phyloP scores from a whole-genome alignment of 2,888 invertebrate genomes.

The Phlogophora meticulosa region DNA sequence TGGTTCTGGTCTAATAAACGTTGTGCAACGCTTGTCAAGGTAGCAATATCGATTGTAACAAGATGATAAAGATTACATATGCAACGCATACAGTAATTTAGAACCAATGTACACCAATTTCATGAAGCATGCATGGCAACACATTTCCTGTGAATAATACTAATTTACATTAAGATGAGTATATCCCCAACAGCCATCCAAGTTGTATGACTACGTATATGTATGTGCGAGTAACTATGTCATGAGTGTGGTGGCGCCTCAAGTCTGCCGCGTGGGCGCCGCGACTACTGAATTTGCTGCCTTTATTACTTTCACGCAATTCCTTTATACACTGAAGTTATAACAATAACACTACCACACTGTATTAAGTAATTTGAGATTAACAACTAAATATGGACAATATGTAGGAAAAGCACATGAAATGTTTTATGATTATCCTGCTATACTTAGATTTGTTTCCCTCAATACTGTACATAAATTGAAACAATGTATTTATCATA shows the following conservation, averaged over 20 bases:
- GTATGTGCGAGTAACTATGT: slow-evolving; percentile 52
- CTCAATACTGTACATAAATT: slow-evolving; percentile 6
- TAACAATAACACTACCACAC: slow-evolving; percentile 59
- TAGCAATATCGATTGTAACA: slow-evolving; percentile 45
- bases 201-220: slow-evolving; percentile 55
- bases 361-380: slow-evolving; percentile 20
- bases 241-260: slow-evolving; percentile 79
- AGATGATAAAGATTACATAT: slow-evolving; percentile 46
- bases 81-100: slow-evolving; percentile 40
- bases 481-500: slow-evolving; percentile 20
- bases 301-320: slow-evolving; percentile 85
- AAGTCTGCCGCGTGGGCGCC: slow-evolving; percentile 87
- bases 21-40: slow-evolving; percentile 57
- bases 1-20: slow-evolving; percentile 79
- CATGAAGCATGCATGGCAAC: slow-evolving; percentile 56
- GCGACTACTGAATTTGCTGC: slow-evolving; percentile 81
- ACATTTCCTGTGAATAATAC: slow-evolving; percentile 62
- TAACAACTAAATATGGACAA: slow-evolving; percentile 14
- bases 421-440: slow-evolving; percentile 52
- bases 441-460: slow-evolving; percentile 20
- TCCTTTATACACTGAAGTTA: slow-evolving; percentile 69
- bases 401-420: slow-evolving; percentile 21
- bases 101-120: slow-evolving; percentile 46
- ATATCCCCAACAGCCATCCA: slow-evolving; percentile 55
- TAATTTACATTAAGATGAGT: slow-evolving; percentile 68